These are phyloP conservation scores for Istiophorus platypterus DNA, from an alignment of 2,113 vertebrate species.

Conservation along the genomic window DNA sequence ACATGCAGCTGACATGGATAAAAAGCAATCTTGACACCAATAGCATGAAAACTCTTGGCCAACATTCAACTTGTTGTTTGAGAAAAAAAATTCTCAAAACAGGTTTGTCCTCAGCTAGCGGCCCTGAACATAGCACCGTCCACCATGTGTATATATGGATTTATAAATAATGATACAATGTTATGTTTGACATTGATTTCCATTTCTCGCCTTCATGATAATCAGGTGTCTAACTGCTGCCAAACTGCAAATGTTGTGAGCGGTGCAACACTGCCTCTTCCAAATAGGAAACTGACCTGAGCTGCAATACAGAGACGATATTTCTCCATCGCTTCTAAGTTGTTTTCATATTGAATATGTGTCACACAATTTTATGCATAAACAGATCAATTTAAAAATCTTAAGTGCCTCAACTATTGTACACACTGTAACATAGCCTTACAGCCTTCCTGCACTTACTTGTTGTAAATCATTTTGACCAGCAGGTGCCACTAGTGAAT, in stretches of 20 bases:
- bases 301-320: neutral
- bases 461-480: neutral
- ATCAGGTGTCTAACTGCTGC: neutral
- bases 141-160: neutral
- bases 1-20: neutral
- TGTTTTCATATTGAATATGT: neutral
- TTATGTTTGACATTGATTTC: neutral
- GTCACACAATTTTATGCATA: neutral
- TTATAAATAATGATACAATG: neutral
- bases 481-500: neutral
- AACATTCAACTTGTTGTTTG: no score
- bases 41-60: neutral
- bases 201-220: neutral
- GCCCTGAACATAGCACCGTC: neutral
- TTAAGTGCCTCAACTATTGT: neutral
- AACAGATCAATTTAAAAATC: neutral
- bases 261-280: neutral
- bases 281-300: no score
- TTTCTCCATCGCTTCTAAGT: neutral
- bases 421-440: neutral
- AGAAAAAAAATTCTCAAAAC: neutral
- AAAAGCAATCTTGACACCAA: neutral
- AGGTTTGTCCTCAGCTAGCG: neutral
- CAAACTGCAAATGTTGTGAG: neutral
- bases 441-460: neutral